Evolutionary conservation across 2,888 invertebrate species (phyloP).

Genomic region (Silvanus unidentatus): DNA sequence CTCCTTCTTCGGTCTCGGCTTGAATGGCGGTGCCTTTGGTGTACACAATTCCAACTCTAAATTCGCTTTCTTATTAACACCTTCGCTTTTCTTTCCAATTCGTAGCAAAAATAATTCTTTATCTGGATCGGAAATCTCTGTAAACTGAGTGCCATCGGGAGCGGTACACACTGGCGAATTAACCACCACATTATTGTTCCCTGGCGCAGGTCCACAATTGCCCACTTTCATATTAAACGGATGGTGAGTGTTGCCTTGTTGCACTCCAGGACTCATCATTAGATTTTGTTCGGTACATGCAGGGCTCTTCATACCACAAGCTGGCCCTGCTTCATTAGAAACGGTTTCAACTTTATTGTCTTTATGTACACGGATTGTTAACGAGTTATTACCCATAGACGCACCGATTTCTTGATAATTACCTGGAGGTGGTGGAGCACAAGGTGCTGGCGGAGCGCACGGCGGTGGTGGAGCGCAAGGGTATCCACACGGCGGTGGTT

Average conservation of each 20-base stretch:
- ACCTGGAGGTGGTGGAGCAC: constrained; percentile 24
- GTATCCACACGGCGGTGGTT: constrained; percentile 2
- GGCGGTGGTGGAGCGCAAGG: constrained; percentile 10
- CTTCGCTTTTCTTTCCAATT: constrained; percentile 70
- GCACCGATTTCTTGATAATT: constrained; percentile 62
- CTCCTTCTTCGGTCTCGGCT: constrained; percentile 55
- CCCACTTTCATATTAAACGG: constrained; percentile 37
- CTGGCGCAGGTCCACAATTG: constrained; percentile 18
- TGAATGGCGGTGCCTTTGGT: constrained; percentile 58
- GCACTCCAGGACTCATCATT: constrained; percentile 31
- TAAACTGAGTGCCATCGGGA: constrained; percentile 52
- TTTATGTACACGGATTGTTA: constrained; percentile 60
- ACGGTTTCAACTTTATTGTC: constrained; percentile 47
- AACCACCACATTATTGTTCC: constrained; percentile 35
- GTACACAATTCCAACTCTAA: constrained; percentile 69
- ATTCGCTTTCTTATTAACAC: constrained; percentile 62
- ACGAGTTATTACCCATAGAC: constrained; percentile 58
- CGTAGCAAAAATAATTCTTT: constrained; percentile 53
- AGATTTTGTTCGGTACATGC: constrained; percentile 18
- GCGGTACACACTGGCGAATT: constrained; percentile 49
- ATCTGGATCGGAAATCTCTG: constrained; percentile 59
- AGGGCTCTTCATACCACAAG: background rate
- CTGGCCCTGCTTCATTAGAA: constrained; percentile 14
- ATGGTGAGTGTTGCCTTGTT: constrained; percentile 26
- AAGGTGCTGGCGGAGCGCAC: background rate